Percentiles rank a stretch among this genome's conserved stretches.
Evolutionary conservation across 2,888 invertebrate species (phyloP).

Genomic region (Adineta ricciae): DNA sequence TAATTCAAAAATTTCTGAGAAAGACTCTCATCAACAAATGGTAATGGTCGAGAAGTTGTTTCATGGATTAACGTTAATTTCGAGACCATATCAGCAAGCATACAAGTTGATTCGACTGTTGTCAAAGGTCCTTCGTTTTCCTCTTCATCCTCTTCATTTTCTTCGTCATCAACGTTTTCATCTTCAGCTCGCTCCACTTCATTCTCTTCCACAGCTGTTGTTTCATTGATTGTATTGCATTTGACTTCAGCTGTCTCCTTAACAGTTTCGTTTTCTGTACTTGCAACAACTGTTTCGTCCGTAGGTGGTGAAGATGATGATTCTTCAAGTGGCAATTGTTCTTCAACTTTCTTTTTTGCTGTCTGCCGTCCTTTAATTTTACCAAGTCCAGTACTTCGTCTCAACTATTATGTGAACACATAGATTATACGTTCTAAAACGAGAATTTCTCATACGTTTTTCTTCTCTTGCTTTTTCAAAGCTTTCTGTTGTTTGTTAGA

Average conservation of each 20-base stretch:
- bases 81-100: not conserved
- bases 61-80: conserved; percentile 10
- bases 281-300: not conserved
- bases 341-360: not conserved
- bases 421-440: not conserved
- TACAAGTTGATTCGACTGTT: not conserved
- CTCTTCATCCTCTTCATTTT: not conserved
- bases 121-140: not conserved
- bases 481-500: conserved; percentile 5
- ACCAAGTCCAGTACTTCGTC: not conserved
- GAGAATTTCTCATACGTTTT: not conserved
- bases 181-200: not conserved
- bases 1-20: not conserved
- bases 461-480: not conserved
- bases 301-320: not conserved
- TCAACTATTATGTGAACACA: not conserved
- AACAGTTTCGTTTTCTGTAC: not conserved
- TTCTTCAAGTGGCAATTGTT: not conserved
- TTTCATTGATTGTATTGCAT: not conserved
- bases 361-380: not conserved
- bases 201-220: not conserved
- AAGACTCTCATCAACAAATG: not conserved
- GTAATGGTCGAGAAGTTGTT: not conserved
- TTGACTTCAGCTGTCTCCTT: not conserved
- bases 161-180: not conserved